These are phyloP conservation scores for Boulengeromyrus knoepffleri DNA, from an alignment of 2,113 vertebrate genomes.

Conservation along the genomic window DNA sequence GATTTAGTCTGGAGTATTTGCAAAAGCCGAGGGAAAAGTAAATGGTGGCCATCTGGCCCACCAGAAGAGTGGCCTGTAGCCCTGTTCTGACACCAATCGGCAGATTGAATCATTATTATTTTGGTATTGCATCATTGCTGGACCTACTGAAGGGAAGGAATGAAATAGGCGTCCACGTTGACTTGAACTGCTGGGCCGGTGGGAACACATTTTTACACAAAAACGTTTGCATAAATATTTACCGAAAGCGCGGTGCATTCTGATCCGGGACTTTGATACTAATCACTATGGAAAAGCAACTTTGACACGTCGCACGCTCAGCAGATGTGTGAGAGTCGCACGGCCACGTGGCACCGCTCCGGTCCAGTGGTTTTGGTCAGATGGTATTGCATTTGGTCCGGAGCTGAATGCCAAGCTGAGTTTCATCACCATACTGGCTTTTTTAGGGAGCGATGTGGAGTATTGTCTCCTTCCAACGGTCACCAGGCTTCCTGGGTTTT, in stretches of 20 bases:
- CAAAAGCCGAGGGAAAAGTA: not conserved
- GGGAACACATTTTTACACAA: not conserved
- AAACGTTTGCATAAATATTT: conserved; percentile 6
- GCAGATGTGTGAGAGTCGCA: not conserved
- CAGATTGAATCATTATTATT: conserved; percentile 1
- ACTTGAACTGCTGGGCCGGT: not conserved
- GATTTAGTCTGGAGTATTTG: not conserved
- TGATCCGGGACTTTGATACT: not conserved
- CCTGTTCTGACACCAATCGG: not conserved
- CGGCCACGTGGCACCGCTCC: not conserved
- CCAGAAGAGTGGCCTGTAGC: not conserved
- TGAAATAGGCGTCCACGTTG: not conserved
- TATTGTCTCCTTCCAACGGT: not conserved
- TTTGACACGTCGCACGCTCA: not conserved
- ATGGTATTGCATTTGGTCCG: not conserved
- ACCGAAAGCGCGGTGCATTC: not conserved
- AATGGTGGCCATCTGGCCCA: not conserved
- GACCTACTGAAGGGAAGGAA: not conserved
- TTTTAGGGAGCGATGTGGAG: not conserved
- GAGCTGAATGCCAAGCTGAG: not conserved
- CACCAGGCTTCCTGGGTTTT: not conserved
- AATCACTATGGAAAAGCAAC: not conserved
- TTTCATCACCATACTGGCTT: not conserved
- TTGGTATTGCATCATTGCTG: not conserved
- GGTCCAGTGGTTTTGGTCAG: not conserved